These are phyloP conservation scores for Tetramorium bicarinatum DNA, from an alignment of 2,888 invertebrate species.

Conservation along the genomic window DNA sequence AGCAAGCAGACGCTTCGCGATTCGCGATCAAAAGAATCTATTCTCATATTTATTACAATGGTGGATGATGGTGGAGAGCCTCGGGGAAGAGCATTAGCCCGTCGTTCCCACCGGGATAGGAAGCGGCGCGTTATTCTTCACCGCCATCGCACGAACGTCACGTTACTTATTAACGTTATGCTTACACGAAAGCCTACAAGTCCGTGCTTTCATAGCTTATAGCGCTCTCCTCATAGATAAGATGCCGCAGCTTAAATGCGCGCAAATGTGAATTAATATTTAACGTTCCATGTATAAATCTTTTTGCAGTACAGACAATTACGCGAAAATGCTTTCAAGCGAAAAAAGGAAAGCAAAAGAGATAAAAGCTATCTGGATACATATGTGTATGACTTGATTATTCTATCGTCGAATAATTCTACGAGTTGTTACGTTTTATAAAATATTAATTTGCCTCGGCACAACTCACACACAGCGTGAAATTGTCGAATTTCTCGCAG, in stretches of 20 bases:
- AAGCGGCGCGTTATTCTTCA: conserved; percentile 34
- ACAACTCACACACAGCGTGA: background rate
- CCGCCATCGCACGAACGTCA: conserved; percentile 1
- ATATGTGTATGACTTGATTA: background rate
- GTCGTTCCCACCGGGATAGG: background rate
- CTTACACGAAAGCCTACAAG: conserved; percentile 19
- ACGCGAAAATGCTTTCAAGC: background rate
- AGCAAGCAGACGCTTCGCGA: background rate
- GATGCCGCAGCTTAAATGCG: conserved; percentile 3
- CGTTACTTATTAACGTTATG: conserved; percentile 36
- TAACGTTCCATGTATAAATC: background rate
- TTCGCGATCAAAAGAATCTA: background rate
- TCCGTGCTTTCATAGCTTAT: conserved; percentile 11
- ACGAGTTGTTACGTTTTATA: background rate
- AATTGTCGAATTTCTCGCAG: background rate
- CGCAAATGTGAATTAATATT: conserved; percentile 34
- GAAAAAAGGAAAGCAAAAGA: background rate
- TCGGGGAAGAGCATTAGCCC: background rate
- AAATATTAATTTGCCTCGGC: background rate
- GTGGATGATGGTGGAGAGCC: background rate
- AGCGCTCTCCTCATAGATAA: background rate
- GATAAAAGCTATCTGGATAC: background rate
- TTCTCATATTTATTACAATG: conserved; percentile 29
- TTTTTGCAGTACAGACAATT: background rate
- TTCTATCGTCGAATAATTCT: background rate